These are phyloP conservation scores for Bombus cullumanus DNA, from an alignment of 1,140 invertebrate species.

Conservation along the genomic window DNA sequence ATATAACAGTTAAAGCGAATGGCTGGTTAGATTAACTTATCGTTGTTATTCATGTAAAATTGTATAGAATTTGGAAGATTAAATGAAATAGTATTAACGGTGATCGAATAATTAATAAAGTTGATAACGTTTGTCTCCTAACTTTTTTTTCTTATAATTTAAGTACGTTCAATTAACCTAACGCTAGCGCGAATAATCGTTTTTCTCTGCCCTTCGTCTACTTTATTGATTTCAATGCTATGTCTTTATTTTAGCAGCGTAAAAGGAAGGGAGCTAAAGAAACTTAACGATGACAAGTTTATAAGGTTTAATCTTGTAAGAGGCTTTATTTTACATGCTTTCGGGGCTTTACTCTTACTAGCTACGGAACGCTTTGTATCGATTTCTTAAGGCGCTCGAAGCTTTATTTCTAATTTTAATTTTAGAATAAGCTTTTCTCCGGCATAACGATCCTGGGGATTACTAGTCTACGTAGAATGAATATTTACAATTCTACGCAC, in stretches of 20 bases:
- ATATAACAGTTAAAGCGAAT: no score
- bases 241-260: neutral
- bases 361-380: neutral
- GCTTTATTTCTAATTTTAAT: constrained; percentile 20
- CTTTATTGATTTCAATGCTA: neutral
- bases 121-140: no score
- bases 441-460: neutral
- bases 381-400: constrained; percentile 19
- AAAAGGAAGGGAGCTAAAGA: neutral
- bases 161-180: neutral
- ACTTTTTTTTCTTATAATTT: neutral
- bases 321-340: constrained; percentile 8
- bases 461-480: neutral
- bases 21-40: no score
- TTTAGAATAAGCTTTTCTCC: neutral
- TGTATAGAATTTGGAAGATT: no score
- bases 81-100: no score
- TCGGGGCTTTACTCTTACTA: neutral
- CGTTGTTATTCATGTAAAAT: no score
- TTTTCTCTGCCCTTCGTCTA: neutral
- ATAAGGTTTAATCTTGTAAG: constrained; percentile 8
- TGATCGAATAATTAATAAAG: no score
- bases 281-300: neutral
- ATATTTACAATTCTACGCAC: constrained; percentile 8
- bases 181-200: neutral